A percentile compares a stretch with the other conserved stretches of the same genome.
Conservation (phyloP, 2,113 vertebrate genomes). For the Anarhynchus alexandrinus region DNA sequence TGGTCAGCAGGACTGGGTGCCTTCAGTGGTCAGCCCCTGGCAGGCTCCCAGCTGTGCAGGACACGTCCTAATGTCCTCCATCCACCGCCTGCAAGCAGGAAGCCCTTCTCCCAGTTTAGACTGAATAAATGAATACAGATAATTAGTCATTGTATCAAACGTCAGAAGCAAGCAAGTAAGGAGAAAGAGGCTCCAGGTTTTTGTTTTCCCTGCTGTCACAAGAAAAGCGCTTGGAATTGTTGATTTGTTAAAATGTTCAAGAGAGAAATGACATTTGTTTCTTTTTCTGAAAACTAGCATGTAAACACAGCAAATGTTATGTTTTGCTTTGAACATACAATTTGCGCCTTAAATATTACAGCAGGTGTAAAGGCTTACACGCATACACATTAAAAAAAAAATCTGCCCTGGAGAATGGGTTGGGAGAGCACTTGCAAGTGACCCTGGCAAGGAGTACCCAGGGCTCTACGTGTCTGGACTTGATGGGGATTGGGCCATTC, state of each 20-base stretch:
- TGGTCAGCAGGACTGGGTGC: not conserved
- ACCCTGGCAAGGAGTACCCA: not conserved
- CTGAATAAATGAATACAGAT: not conserved
- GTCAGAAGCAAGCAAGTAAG: not conserved
- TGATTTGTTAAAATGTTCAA: not conserved
- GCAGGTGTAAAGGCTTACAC: rapidly evolving
- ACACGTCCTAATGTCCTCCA: rapidly evolving
- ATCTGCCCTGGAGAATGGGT: not conserved
- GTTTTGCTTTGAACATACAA: not conserved
- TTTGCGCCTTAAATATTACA: not conserved
- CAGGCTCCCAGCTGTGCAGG: not conserved
- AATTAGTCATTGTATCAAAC: not conserved
- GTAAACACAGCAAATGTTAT: not conserved
- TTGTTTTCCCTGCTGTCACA: not conserved
- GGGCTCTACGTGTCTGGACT: not conserved
- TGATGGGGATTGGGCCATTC: not conserved
- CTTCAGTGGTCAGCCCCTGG: not conserved
- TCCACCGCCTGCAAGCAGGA: not conserved
- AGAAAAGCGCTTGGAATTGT: not conserved
- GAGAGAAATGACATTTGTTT: not conserved
- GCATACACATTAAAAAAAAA: not conserved
- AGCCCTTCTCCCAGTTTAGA: not conserved
- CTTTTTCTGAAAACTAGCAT: not conserved
- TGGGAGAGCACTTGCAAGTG: not conserved
- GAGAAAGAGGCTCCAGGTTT: not conserved